Conservation (phyloP, 2,888 invertebrate genomes). For the Synergus laeviventris region DNA sequence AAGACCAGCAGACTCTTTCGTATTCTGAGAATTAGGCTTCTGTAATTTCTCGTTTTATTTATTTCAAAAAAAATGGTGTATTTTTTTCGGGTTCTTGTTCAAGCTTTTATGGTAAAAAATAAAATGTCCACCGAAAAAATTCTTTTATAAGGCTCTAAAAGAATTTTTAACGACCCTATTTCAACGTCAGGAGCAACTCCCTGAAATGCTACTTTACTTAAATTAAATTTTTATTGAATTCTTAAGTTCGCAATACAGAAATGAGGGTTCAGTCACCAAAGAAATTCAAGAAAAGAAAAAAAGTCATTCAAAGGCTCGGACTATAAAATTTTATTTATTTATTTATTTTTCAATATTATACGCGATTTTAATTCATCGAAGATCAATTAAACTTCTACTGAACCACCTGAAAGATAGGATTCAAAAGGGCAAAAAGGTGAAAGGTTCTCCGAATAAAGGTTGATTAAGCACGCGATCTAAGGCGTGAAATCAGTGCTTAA, state of each 20-base stretch:
- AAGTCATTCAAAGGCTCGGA: not conserved
- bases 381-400: not conserved
- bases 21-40: not conserved
- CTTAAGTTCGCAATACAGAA: not conserved
- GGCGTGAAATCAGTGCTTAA: conserved; percentile 64
- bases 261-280: not conserved
- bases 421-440: conserved; percentile 54
- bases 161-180: not conserved
- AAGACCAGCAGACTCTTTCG: not conserved
- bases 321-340: not conserved
- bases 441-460: conserved; percentile 62
- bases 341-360: not conserved
- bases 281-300: not conserved
- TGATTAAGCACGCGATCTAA: conserved; percentile 58
- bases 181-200: not conserved
- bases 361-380: not conserved
- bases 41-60: not conserved
- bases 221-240: conserved; percentile 7
- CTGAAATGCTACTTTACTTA: not conserved
- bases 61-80: not conserved
- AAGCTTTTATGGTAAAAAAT: not conserved
- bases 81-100: not conserved
- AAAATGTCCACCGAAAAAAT: not conserved
- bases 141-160: not conserved
- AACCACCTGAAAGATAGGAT: not conserved